Conservation (phyloP, 2,888 invertebrate species). For the Trachelus troglodyta region DNA sequence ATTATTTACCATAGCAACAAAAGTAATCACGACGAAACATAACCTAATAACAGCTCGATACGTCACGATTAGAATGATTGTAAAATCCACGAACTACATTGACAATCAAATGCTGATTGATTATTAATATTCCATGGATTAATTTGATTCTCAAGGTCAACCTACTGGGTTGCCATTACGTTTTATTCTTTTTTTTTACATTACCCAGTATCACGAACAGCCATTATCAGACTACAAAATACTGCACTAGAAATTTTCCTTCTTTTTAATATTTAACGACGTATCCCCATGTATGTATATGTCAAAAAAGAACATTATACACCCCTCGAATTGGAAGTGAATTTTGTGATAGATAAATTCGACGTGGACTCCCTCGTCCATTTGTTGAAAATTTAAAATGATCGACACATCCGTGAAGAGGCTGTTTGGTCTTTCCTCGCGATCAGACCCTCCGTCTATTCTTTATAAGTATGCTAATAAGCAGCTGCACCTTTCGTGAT, state of each 20-base stretch:
- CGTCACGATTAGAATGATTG: background rate
- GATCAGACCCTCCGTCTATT: conserved; percentile 17
- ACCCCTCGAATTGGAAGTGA: background rate
- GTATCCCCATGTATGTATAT: background rate
- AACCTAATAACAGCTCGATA: background rate
- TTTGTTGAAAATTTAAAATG: background rate
- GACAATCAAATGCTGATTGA: background rate
- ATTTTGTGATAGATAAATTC: background rate
- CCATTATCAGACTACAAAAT: background rate
- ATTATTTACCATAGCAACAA: background rate
- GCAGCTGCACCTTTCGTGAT: conserved; percentile 58
- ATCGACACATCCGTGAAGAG: background rate
- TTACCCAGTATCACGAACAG: background rate
- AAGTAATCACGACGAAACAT: background rate
- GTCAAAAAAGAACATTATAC: background rate
- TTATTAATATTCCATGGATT: background rate
- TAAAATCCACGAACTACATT: background rate
- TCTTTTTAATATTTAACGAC: too few species aligned
- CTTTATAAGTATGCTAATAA: conserved; percentile 65
- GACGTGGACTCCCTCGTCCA: background rate
- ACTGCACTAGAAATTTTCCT: background rate
- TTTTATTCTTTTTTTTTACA: background rate
- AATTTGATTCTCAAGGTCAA: background rate
- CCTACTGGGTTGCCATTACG: background rate
- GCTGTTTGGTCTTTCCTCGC: background rate